Evolutionary conservation across 2,797 vertebrate species (phyloP).

Genomic region (Antrozous pallidus): DNA sequence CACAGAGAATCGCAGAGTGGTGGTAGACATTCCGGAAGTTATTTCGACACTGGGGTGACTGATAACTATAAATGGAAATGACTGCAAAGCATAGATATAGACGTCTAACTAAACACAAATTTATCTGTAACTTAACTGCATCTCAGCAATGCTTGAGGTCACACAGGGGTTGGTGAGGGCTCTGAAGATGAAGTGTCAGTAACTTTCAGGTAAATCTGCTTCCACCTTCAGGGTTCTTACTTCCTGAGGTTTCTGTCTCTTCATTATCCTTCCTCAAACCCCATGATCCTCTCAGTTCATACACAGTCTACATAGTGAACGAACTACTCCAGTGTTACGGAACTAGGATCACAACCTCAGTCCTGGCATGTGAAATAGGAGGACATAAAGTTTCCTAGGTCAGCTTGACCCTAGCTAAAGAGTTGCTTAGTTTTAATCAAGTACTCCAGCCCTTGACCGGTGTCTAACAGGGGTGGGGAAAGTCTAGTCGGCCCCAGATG

Average conservation of each 20-base stretch:
- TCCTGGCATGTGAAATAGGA: neutral
- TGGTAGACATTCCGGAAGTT: neutral
- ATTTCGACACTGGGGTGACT: neutral
- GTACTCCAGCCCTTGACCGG: neutral
- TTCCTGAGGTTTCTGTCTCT: neutral
- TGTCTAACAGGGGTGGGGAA: no score
- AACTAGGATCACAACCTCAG: neutral
- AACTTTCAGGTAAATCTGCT: neutral
- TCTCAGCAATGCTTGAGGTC: neutral
- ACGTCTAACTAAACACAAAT: neutral
- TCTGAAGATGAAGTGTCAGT: neutral
- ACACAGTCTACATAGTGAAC: neutral
- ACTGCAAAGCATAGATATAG: neutral
- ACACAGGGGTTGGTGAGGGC: neutral
- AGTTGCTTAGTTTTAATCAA: neutral
- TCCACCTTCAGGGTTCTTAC: neutral
- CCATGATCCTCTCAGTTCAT: neutral
- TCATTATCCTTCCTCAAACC: fast-evolving
- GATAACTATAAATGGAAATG: neutral
- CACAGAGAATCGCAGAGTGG: neutral
- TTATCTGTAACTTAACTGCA: neutral
- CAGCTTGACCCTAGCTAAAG: neutral
- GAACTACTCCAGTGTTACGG: neutral
- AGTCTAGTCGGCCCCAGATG: no score
- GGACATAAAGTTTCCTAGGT: neutral